These are phyloP conservation scores for Hydractinia symbiolongicarpus DNA, from an alignment of 30 jellyfish, hydroid and myxozoan species.

Conservation along the genomic window DNA sequence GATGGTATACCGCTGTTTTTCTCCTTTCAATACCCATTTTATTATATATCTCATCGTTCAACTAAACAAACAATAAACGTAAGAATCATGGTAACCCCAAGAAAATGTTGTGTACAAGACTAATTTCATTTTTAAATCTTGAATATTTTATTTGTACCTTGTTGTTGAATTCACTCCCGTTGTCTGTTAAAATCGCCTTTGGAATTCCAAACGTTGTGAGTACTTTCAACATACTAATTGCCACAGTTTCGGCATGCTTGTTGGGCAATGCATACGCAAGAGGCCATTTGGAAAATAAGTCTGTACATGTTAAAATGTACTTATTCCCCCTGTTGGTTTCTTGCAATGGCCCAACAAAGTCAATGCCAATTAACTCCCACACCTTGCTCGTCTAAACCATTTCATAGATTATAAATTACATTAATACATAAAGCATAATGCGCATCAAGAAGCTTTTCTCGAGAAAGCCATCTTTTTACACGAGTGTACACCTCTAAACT, in stretches of 20 bases:
- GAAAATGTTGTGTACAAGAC: not conserved
- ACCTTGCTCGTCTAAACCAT: not conserved
- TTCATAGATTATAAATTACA: no score
- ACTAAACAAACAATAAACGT: not conserved
- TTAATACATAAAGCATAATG: no score
- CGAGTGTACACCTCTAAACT: no score
- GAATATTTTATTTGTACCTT: not conserved
- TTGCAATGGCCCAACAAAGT: not conserved
- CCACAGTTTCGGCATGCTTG: not conserved
- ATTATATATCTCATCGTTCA: not conserved
- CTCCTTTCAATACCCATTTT: not conserved
- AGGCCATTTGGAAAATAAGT: not conserved
- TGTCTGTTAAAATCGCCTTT: not conserved
- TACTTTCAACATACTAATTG: not conserved
- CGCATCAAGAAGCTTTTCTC: no score
- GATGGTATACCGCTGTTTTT: slow-evolving; percentile 2
- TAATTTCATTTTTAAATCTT: not conserved
- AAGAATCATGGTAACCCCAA: no score
- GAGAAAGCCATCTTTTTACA: no score
- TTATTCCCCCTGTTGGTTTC: not conserved
- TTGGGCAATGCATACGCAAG: not conserved
- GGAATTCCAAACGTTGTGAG: slow-evolving; percentile 1
- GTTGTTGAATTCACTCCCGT: not conserved
- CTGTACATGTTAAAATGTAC: not conserved
- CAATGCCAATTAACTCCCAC: not conserved